phyloP scores from a whole-genome alignment of 2,113 vertebrate genomes.

The Piprites chloris region DNA sequence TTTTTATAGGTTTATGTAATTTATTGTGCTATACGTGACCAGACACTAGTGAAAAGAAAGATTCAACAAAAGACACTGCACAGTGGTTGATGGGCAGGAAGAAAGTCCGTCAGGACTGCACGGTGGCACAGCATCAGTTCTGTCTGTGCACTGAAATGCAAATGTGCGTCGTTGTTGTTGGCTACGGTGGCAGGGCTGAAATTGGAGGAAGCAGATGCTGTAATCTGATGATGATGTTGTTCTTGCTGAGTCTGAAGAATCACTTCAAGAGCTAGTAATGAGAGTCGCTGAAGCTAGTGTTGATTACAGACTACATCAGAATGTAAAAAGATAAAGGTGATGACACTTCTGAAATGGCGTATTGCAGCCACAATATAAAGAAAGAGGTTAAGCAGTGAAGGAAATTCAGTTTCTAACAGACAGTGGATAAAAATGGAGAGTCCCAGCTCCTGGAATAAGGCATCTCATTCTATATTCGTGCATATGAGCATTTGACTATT shows the following conservation, averaged over 20 bases:
- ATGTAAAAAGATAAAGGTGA: conserved; percentile 66
- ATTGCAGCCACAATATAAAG: not conserved
- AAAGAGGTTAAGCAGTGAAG: not conserved
- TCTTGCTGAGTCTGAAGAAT: conserved; percentile 78
- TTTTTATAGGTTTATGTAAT: not conserved
- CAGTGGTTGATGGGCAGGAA: not conserved
- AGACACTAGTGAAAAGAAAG: not conserved
- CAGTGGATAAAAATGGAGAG: not conserved
- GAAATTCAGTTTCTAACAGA: not conserved
- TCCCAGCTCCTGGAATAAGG: not conserved
- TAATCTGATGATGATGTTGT: conserved; percentile 58
- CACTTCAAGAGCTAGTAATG: conserved; percentile 75
- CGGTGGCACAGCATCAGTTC: not conserved
- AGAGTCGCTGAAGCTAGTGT: conserved; percentile 63
- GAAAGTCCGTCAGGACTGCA: not conserved
- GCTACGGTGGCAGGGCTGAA: conserved; percentile 51
- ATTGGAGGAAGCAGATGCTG: conserved; percentile 64
- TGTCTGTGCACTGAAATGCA: conserved; percentile 9
- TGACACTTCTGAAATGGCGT: conserved; percentile 13
- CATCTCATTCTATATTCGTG: not conserved
- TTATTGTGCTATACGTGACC: not conserved
- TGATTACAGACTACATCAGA: conserved; percentile 67
- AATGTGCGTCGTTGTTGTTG: not conserved
- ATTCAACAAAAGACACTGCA: not conserved
- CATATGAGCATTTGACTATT: not conserved